These are phyloP conservation scores for Adineta ricciae DNA, from an alignment of 2,888 invertebrate species.

Conservation along the genomic window DNA sequence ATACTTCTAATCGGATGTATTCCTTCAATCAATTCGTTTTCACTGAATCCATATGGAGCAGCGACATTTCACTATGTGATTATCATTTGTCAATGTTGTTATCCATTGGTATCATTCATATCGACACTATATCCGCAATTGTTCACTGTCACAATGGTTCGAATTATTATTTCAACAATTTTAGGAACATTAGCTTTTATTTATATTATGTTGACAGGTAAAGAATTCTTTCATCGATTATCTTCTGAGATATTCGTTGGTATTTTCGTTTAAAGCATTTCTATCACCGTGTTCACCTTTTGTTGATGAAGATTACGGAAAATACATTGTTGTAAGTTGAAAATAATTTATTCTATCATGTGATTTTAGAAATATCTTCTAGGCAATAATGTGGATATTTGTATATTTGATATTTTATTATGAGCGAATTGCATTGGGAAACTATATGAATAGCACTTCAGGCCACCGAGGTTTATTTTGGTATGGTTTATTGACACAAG, in stretches of 20 bases:
- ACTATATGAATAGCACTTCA: not conserved
- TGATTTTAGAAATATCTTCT: not conserved
- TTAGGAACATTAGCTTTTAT: not conserved
- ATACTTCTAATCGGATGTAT: not conserved
- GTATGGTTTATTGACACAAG: not conserved
- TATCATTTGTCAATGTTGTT: not conserved
- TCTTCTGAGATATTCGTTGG: not conserved
- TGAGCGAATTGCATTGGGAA: slow-evolving; percentile 5
- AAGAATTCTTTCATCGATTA: not conserved
- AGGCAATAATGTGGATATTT: not conserved
- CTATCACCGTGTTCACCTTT: not conserved
- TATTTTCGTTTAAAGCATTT: not conserved
- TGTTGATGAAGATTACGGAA: not conserved
- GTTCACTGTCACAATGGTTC: not conserved
- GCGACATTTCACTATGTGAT: not conserved
- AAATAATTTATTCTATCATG: not conserved
- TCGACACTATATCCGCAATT: not conserved
- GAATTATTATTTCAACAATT: not conserved
- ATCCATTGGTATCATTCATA: not conserved
- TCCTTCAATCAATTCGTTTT: not conserved
- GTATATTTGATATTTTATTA: not conserved
- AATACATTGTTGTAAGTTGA: not conserved
- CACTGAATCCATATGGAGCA: not conserved
- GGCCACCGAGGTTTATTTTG: slow-evolving; percentile 4
- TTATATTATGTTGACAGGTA: not conserved